Conservation (phyloP, 1,140 invertebrate species). For the Lucilia cuprina region DNA sequence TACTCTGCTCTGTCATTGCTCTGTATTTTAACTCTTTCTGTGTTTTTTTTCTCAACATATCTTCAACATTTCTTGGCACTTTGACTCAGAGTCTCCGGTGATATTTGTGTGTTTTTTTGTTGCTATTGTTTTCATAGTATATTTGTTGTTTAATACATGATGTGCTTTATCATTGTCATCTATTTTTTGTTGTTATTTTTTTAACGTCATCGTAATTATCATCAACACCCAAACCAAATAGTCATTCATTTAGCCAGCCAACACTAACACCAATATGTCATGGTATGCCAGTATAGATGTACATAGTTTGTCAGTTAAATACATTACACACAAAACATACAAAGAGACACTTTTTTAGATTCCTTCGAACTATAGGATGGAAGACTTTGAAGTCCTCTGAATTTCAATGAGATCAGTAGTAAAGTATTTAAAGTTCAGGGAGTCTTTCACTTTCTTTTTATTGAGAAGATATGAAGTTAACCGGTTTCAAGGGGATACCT, state of each 20-base stretch:
- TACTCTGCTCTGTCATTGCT: not conserved
- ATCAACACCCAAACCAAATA: slow-evolving; percentile 9
- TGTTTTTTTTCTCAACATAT: too few species aligned
- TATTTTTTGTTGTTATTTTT: not conserved
- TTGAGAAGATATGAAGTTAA: too few species aligned
- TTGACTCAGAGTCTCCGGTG: not conserved
- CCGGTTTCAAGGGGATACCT: too few species aligned
- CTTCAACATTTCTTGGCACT: not conserved
- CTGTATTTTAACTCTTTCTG: too few species aligned
- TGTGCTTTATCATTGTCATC: slow-evolving; percentile 35
- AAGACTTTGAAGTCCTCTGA: too few species aligned
- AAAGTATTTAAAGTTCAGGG: too few species aligned
- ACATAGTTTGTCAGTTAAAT: not conserved
- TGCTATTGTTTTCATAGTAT: not conserved
- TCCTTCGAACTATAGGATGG: too few species aligned
- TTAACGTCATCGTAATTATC: slow-evolving; percentile 31
- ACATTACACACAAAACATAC: too few species aligned
- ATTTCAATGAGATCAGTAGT: too few species aligned
- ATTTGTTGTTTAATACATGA: slow-evolving; percentile 3
- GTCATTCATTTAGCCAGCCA: not conserved
- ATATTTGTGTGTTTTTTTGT: not conserved
- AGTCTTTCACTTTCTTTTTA: too few species aligned
- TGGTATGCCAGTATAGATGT: not conserved
- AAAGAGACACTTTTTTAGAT: too few species aligned
- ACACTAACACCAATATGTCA: slow-evolving; percentile 27